Percentiles rank a stretch among this genome's conserved stretches.
phyloP scores from a whole-genome alignment of 2,797 vertebrate genomes.

The Anniella stebbinsi region DNA sequence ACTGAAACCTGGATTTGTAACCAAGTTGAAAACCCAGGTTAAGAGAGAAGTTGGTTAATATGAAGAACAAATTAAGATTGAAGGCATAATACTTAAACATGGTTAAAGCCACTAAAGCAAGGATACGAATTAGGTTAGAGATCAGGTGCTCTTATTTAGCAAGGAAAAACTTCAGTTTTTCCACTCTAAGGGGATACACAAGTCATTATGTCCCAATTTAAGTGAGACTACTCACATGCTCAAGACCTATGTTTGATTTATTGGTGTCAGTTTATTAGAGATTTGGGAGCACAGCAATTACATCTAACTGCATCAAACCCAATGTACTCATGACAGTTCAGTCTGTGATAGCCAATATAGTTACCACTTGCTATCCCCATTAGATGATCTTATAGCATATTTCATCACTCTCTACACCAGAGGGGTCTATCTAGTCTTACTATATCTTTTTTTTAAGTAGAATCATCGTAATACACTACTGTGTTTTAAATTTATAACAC shows the following conservation, averaged over 20 bases:
- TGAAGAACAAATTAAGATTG: not conserved
- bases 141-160: not conserved
- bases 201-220: not conserved
- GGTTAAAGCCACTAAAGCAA: not conserved
- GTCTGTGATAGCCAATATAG: not conserved
- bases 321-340: not conserved
- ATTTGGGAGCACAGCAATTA: not conserved
- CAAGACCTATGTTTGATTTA: not conserved
- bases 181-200: not conserved
- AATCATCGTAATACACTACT: not conserved
- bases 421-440: not conserved
- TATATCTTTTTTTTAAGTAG: not conserved
- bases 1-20: not conserved
- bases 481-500: not conserved
- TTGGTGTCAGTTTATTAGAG: not conserved
- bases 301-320: not conserved
- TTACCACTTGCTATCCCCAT: not conserved
- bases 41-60: not conserved
- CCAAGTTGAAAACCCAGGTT: not conserved
- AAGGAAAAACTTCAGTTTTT: not conserved
- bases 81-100: not conserved
- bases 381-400: not conserved
- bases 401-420: not conserved
- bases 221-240: conserved; percentile 2
- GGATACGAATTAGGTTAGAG: not conserved